These are phyloP conservation scores for Microchrysa polita DNA, from an alignment of 2,888 invertebrate species.

Conservation along the genomic window DNA sequence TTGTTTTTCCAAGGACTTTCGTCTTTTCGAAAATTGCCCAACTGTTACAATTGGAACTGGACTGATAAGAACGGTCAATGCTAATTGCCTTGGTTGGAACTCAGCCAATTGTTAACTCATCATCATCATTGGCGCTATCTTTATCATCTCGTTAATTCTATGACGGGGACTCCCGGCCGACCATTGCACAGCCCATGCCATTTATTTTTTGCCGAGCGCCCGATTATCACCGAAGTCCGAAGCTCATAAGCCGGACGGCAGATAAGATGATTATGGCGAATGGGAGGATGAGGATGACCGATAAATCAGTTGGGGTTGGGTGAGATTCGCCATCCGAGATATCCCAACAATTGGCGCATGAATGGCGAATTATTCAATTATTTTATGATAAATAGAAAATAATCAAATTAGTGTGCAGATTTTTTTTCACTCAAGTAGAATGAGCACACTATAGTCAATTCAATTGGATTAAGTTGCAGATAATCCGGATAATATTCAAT, in stretches of 20 bases:
- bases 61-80: constrained; percentile 24
- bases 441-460: not conserved
- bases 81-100: constrained; percentile 33
- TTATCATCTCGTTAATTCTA: not conserved
- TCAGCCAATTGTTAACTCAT: constrained; percentile 24
- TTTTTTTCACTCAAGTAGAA: constrained; percentile 6
- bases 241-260: too few relatives aligned
- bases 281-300: too few relatives aligned
- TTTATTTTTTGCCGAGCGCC: not conserved
- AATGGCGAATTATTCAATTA: not conserved
- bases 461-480: constrained; percentile 19
- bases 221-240: not conserved
- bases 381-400: not conserved
- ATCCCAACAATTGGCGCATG: too few relatives aligned
- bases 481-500: constrained; percentile 19
- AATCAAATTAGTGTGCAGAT: not conserved
- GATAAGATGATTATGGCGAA: too few relatives aligned
- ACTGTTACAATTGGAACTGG: constrained; percentile 15
- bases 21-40: not conserved
- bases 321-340: too few relatives aligned
- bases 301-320: too few relatives aligned
- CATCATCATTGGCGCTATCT: constrained; percentile 3
- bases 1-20: too few relatives aligned
- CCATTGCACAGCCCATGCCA: not conserved
- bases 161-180: too few relatives aligned